Base-by-base conservation (phyloP, 2,113 vertebrate genomes). In the Percopsis transmontana region DNA sequence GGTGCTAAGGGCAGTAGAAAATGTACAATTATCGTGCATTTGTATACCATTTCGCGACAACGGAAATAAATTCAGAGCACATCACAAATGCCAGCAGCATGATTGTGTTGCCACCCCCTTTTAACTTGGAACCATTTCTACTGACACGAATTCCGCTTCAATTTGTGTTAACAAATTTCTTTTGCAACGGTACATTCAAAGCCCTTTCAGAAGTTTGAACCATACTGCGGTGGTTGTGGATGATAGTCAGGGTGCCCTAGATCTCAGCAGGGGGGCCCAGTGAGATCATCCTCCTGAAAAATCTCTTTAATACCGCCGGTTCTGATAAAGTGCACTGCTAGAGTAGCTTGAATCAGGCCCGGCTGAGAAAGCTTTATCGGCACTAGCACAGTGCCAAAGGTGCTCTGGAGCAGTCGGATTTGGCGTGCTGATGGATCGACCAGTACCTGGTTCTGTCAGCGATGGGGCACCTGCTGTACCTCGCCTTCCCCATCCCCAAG, bases 351-450 rank as follows among this genome's bases (percentile, higher is more conserved):
- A 90, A 88, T 89, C 84, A 88, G 84, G 71, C 80, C 74, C 80
- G 63, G 75, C 77, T 77, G 74, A 18, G 55, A 72, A 70, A 75
- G 85, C 72, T 60, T 56, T 48, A 51, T 70, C 64, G 19, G 72
- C 68, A 53, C 72, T 66, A n/a, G n/a, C 44, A 33, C 23, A 1
- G 47, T 59, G 18, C 75, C 68, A 79, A 62, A 79, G 72, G 57
- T 76, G 84, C 82, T 82, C 67, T 80, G 79, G 81, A 87, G 87
- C 79, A 82, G 78, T 82, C 87, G 89, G 86, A 90, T 89, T 86
- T 88, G 76, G 78, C 67, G 4, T 27, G 68, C 83, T 85, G 87
- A 88, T 82, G 80, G 83, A 90, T 89, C 80, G 83, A 76, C 81
- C 77, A 63, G 66, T 10, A 51, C 60, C 73, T 59, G 81, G 72